These are phyloP conservation scores for Neocrepidodera transversa DNA, from an alignment of 2,888 invertebrate species.

Conservation along the genomic window DNA sequence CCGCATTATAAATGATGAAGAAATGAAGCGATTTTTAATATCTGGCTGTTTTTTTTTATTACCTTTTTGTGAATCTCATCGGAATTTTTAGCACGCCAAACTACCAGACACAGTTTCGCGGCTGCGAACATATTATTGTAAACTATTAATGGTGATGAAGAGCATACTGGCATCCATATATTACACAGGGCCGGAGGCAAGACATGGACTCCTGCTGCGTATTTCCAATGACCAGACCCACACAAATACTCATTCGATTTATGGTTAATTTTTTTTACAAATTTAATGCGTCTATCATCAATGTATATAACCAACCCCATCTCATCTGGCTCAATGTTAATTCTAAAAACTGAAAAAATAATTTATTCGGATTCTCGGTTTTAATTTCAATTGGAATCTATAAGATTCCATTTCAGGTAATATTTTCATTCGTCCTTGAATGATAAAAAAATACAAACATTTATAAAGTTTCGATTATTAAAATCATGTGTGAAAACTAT, in stretches of 20 bases:
- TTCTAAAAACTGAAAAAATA: conserved; percentile 25
- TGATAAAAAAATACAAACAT: too few relatives aligned
- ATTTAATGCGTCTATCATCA: conserved; percentile 27
- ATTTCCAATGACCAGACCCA: conserved; percentile 57
- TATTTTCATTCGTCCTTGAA: too few relatives aligned
- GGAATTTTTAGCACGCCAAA: conserved; percentile 30
- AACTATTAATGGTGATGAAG: conserved; percentile 54
- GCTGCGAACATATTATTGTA: conserved; percentile 52
- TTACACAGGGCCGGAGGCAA: conserved; percentile 55
- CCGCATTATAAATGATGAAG: conserved; percentile 16
- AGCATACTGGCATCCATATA: conserved; percentile 56
- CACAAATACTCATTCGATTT: conserved; percentile 41
- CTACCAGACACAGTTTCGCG: conserved; percentile 30
- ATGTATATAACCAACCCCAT: conserved; percentile 29
- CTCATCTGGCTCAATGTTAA: conserved; percentile 27
- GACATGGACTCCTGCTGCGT: conserved; percentile 56
- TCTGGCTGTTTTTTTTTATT: conserved; percentile 18
- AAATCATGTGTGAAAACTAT: too few relatives aligned
- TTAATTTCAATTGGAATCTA: background rate
- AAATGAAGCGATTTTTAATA: conserved; percentile 18
- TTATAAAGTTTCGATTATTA: too few relatives aligned
- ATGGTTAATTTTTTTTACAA: conserved; percentile 30
- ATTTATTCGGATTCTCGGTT: conserved; percentile 8
- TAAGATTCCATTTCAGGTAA: too few relatives aligned
- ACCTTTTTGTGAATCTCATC: conserved; percentile 22